Conservation (phyloP, 2,888 invertebrate genomes). For the Drosophila longiperda region DNA sequence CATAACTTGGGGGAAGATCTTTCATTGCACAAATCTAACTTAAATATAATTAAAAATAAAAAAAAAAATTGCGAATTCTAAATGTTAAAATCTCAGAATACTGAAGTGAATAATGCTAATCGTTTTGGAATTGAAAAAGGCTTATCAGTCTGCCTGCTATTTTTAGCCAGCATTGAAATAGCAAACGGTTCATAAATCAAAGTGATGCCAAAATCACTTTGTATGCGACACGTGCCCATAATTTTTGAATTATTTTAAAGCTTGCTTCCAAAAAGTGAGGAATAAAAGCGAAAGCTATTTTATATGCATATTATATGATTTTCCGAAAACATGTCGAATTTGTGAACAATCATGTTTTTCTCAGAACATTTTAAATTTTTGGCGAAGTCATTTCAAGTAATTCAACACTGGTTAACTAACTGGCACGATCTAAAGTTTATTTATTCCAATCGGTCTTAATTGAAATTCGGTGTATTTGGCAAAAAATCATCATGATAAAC, state of each 20-base stretch:
- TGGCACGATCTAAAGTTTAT: background rate
- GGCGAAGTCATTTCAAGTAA: background rate
- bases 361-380: background rate
- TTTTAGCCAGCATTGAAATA: background rate
- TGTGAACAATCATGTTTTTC: background rate
- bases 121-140: background rate
- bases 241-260: background rate
- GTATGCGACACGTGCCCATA: conserved; percentile 17
- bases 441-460: background rate
- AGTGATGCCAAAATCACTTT: conserved; percentile 9
- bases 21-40: conserved; percentile 24
- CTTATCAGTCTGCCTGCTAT: background rate
- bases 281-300: background rate
- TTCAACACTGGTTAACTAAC: background rate
- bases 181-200: conserved; percentile 34
- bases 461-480: background rate
- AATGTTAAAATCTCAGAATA: conserved; percentile 9
- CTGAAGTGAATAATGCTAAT: conserved; percentile 11
- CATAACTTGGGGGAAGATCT: conserved; percentile 1
- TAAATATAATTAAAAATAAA: background rate
- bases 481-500: conserved; percentile 23
- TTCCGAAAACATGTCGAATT: background rate
- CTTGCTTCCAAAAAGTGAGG: conserved; percentile 14
- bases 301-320: background rate
- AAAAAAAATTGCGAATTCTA: background rate